Base-by-base conservation (phyloP, 1,140 invertebrate species). In the Watersipora subatra region DNA sequence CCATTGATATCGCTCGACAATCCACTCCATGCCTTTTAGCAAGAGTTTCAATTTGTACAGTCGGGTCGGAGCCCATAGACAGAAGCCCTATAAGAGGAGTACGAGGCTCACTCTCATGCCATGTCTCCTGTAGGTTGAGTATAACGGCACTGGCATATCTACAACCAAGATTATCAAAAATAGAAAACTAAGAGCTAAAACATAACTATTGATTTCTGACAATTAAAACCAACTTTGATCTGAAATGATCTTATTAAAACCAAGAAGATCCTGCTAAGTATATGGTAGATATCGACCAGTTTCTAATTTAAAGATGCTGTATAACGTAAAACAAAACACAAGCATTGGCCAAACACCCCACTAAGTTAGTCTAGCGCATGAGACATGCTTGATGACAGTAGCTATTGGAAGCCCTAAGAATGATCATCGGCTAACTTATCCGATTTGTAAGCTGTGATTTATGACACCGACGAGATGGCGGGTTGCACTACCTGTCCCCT, bases 401-500 rank as follows among this genome's bases (percentile, higher is more conserved):
- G 34, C 7, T 46, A 46, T 12, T n/a, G n/a, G n/a, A n/a, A 46
- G 34, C 7, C n/a, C n/a, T 12, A 12, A 46, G 34, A 46, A 46
- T 12, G 34, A 46, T 46, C 7, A 46, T n/a, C n/a, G n/a, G n/a
- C n/a, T n/a, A n/a, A n/a, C n/a, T n/a, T n/a, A n/a, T n/a, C n/a
- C n/a, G n/a, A n/a, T n/a, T n/a, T n/a, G n/a, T n/a, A n/a, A n/a
- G n/a, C n/a, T n/a, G n/a, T n/a, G n/a, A n/a, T n/a, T n/a, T n/a
- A n/a, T n/a, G n/a, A n/a, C n/a, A n/a, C n/a, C n/a, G n/a, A n/a
- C n/a, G n/a, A n/a, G n/a, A n/a, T n/a, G n/a, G n/a, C n/a, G n/a
- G 34, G n/a, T 94, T 91, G 0, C 89, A 88, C 73, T 91, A 94
- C 75, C 90, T 87, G 15, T 84, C 79, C 0, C 93, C 93, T 17